Conservation (phyloP, 2,888 invertebrate species). For the Oscheius sp. region DNA sequence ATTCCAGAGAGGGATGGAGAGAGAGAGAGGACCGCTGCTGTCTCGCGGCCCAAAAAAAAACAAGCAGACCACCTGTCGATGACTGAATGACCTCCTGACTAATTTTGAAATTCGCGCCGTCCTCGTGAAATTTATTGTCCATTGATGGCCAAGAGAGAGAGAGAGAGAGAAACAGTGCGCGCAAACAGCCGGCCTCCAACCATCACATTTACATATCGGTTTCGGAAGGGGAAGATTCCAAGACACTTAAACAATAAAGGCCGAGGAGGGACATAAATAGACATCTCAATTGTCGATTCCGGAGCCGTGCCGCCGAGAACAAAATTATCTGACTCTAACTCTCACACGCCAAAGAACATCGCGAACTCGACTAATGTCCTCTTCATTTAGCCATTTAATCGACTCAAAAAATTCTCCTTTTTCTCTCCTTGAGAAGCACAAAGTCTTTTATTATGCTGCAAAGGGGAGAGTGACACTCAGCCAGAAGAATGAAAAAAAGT, state of each 20-base stretch:
- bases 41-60: background rate
- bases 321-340: constrained; percentile 6
- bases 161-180: background rate
- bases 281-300: constrained; percentile 29
- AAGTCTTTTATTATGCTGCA: too few relatives aligned
- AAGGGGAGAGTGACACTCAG: too few relatives aligned
- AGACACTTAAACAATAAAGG: constrained; percentile 17
- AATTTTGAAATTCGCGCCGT: constrained; percentile 29
- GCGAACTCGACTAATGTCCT: background rate
- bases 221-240: background rate
- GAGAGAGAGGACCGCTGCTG: background rate
- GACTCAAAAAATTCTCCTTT: too few relatives aligned
- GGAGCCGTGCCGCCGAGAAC: constrained; percentile 1
- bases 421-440: too few relatives aligned
- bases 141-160: too few relatives aligned
- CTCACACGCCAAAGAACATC: constrained; percentile 6
- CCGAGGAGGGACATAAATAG: constrained; percentile 21
- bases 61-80: constrained; percentile 17
- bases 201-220: constrained; percentile 20
- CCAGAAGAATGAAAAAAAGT: too few relatives aligned
- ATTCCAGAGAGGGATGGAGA: background rate
- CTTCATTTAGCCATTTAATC: background rate
- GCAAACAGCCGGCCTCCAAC: constrained; percentile 10
- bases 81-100: constrained; percentile 11
- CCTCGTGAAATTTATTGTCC: constrained; percentile 14